Conservation (phyloP, 1,140 invertebrate genomes). For the Anoplolepis gracilipes region DNA sequence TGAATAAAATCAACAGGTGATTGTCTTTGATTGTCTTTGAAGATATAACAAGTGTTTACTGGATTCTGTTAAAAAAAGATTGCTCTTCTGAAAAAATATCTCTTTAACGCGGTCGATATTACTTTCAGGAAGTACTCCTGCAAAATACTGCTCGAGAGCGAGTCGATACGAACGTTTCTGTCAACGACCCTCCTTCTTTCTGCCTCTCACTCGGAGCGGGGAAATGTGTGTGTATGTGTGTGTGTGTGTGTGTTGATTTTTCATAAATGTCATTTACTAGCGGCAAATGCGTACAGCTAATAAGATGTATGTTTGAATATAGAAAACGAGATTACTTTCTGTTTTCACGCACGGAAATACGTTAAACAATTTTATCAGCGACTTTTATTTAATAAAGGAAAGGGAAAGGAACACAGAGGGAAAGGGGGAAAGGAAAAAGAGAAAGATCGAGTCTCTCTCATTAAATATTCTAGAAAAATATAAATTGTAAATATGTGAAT, state of each 20-base stretch:
- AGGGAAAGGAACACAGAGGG: too few relatives aligned
- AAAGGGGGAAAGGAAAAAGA: not conserved
- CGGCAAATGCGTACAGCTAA: not conserved
- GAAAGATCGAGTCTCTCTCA: not conserved
- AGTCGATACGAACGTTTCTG: constrained; percentile 33
- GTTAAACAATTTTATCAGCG: not conserved
- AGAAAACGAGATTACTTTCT: not conserved
- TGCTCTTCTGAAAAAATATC: not conserved
- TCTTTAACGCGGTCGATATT: not conserved
- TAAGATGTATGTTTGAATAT: not conserved
- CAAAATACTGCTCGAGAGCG: not conserved
- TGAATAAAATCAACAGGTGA: not conserved
- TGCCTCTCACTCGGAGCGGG: constrained; percentile 28
- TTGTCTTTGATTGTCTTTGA: not conserved
- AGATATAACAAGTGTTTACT: not conserved
- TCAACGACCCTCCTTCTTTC: constrained; percentile 53
- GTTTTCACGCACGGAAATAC: constrained; percentile 9
- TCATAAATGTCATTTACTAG: constrained; percentile 68
- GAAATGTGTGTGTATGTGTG: too few relatives aligned
- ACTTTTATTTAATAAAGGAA: not conserved
- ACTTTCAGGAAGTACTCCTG: not conserved
- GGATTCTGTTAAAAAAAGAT: not conserved
- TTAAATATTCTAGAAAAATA: not conserved
- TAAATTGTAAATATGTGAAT: not conserved
- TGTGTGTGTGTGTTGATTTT: constrained; percentile 57